phyloP scores from a whole-genome alignment of 2,888 invertebrate genomes.

The Gryllus longicercus region DNA sequence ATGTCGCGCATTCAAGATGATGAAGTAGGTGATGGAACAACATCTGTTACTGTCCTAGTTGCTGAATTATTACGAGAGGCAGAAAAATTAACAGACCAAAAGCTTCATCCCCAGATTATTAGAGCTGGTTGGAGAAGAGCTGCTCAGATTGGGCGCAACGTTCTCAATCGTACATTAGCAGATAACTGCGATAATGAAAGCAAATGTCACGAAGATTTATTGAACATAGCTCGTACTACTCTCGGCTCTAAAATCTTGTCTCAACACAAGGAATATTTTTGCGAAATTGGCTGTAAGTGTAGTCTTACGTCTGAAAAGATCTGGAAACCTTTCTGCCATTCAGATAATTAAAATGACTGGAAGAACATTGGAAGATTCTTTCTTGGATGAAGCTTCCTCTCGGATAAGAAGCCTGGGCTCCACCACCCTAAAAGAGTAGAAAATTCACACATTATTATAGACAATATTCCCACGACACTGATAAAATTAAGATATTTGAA shows the following conservation, averaged over 20 bases:
- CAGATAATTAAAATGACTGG: constrained; percentile 98
- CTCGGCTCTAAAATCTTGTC: constrained; percentile 96
- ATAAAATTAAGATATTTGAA: constrained; percentile 98
- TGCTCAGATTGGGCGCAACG: constrained; percentile 75
- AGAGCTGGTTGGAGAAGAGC: constrained; percentile 94
- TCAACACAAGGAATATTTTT: constrained; percentile 97
- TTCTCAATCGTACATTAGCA: constrained; percentile 71
- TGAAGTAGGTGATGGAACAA: constrained; percentile 99
- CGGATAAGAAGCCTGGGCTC: constrained; percentile 95
- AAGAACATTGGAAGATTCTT: constrained; percentile 89
- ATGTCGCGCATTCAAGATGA: constrained; percentile 98
- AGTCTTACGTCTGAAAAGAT: constrained; percentile 89
- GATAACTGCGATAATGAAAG: constrained; percentile 72
- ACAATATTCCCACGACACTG: constrained; percentile 99
- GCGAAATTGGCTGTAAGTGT: constrained; percentile 94
- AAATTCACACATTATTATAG: constrained; percentile 94
- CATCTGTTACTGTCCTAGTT: constrained; percentile 94
- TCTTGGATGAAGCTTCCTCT: constrained; percentile 89
- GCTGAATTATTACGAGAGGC: constrained; percentile 93
- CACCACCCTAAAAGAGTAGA: constrained; percentile 95
- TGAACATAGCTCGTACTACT: constrained; percentile 97
- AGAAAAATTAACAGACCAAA: constrained; percentile 87
- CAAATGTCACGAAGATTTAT: constrained; percentile 78
- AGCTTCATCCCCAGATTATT: constrained; percentile 97
- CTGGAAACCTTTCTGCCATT: constrained; percentile 91